These are phyloP conservation scores for Leucopsar rothschildi DNA, from an alignment of 2,113 vertebrate genomes.

Conservation along the genomic window DNA sequence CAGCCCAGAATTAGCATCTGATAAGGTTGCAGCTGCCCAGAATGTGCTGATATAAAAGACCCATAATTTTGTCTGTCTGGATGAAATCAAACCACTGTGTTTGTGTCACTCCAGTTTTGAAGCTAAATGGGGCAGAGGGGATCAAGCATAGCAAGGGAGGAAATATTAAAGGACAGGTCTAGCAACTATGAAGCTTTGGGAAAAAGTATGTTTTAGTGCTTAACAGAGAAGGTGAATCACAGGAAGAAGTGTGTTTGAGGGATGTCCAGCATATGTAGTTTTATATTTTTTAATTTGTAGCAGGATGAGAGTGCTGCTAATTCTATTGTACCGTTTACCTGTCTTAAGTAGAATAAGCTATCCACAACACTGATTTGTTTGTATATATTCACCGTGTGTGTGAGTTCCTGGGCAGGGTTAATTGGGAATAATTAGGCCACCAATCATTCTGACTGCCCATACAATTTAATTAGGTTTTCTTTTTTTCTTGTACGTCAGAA, in stretches of 20 bases:
- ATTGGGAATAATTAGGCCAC: neutral
- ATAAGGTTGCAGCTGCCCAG: neutral
- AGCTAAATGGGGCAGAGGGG: neutral
- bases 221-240: neutral
- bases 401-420: constrained; percentile 7
- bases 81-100: neutral
- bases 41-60: neutral
- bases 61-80: neutral
- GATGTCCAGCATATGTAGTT: neutral
- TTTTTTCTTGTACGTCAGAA: neutral
- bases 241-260: neutral
- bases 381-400: neutral
- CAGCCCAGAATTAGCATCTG: neutral
- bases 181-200: neutral
- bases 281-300: neutral
- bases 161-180: neutral
- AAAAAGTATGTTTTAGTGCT: neutral
- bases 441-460: neutral
- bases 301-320: neutral
- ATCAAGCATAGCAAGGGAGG: rapidly evolving
- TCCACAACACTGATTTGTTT: neutral
- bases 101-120: neutral
- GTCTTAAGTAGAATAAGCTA: neutral
- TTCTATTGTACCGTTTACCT: neutral
- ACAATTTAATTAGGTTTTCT: constrained; percentile 29